Percentiles rank a stretch among this genome's conserved stretches.
phyloP scores from a whole-genome alignment of 2,113 vertebrate genomes.

The Alethe diademata region DNA sequence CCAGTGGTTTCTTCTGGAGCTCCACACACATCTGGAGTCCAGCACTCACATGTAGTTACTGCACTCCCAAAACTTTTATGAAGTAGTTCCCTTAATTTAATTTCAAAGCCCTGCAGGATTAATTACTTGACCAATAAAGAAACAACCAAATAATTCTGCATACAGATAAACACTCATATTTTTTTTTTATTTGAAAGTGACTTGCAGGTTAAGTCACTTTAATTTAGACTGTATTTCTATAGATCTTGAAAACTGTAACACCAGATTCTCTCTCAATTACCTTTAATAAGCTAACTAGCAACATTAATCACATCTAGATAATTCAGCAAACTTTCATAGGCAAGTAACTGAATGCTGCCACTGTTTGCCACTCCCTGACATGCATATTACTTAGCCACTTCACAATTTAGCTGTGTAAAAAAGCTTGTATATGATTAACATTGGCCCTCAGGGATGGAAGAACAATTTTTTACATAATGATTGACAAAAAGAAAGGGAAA shows the following conservation, averaged over 20 bases:
- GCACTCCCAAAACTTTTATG: background rate
- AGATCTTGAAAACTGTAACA: background rate
- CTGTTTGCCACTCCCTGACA: background rate
- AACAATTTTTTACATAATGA: background rate
- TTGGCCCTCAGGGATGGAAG: background rate
- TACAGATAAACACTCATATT: background rate
- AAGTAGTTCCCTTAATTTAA: background rate
- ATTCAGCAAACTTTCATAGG: background rate
- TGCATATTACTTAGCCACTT: background rate
- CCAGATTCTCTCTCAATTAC: background rate
- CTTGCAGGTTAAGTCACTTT: background rate
- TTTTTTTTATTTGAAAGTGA: background rate
- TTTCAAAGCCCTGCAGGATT: background rate
- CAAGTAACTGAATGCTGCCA: background rate
- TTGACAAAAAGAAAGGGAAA: background rate
- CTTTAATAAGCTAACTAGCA: background rate
- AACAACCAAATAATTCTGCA: background rate
- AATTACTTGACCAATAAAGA: background rate
- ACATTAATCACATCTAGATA: background rate
- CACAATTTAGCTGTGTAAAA: background rate
- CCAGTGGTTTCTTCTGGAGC: background rate
- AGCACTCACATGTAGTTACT: background rate
- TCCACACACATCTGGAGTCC: background rate
- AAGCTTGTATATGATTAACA: background rate
- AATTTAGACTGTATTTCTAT: background rate